Base-by-base conservation (phyloP, 1,140 invertebrate genomes). In the Dreissena polymorpha region DNA sequence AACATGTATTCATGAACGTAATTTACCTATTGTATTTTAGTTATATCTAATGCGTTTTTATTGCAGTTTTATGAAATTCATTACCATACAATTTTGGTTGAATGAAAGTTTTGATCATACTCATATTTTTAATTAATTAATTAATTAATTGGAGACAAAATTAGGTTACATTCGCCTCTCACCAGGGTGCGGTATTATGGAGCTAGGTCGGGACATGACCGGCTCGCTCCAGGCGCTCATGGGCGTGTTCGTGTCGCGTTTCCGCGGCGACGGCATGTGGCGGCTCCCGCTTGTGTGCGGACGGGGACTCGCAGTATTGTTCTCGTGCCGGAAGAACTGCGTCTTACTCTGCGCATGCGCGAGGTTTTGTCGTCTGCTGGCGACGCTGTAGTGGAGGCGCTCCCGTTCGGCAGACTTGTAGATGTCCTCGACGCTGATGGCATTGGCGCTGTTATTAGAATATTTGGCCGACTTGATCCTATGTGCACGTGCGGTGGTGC, bases 141-240 rank as follows among this genome's bases (percentile, higher is more conserved):
- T n/a, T n/a, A n/a, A n/a, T 39, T 39, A 39, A 39, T 8, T n/a
- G n/a, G n/a, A 39, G 8, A 8, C 39, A 39, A 39, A 39, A 39
- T 8, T 5, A 39, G 3, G 8, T 8, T 2, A 39, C 39, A 39
- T 5, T 39, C 39, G 39, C 39, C 3, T 39, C 29, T 18, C 63
- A 83, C 81, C 81, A 71, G 81, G 73, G 18, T 60, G 73, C 3
- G 73, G 73, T 27, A 83, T 67, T 13, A 83, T 77, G 27, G 81
- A 83, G 55, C 53, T 76, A 0, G 81, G 81, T 21, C 73, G 64
- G 6, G 81, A 83, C 10, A 71, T 21, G 5, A 68, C n/a, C 16
- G 81, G 81, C 63, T 83, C 81, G 50, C 81, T 83, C 81, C 72
- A 83, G 10, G 67, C 65, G 39, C 81, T 83, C 51, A 76, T 70